Percentiles rank a stretch among this genome's conserved stretches.
Conservation (phyloP, 2,797 vertebrate genomes). For the Muscicapa comitata region DNA sequence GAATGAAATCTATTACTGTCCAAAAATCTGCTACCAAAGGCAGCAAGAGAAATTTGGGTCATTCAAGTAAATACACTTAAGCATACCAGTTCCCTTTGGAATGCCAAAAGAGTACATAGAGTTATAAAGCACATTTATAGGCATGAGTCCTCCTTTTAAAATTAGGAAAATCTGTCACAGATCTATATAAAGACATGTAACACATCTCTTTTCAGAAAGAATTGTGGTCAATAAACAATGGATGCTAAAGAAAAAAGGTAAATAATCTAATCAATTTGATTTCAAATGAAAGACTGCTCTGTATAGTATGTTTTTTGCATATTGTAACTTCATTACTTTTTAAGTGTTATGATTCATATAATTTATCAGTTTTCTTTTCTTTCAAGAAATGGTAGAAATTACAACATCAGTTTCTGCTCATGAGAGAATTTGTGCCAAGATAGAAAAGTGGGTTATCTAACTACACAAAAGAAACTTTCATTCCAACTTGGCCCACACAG, state of each 20-base stretch:
- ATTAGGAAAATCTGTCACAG: background rate
- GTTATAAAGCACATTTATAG: background rate
- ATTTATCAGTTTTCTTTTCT: conserved; percentile 27
- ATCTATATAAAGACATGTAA: background rate
- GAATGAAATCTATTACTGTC: background rate
- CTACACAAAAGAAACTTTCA: background rate
- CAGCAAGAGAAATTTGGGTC: background rate
- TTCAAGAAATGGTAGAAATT: conserved; percentile 56
- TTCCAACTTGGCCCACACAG: background rate
- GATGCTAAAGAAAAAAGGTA: background rate
- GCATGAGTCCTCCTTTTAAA: background rate
- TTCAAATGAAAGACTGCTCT: background rate
- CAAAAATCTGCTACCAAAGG: conserved; percentile 2
- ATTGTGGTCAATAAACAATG: background rate
- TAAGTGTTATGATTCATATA: conserved; percentile 31
- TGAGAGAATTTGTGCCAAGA: conserved; percentile 36
- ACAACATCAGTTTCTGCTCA: background rate
- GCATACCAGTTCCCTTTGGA: background rate
- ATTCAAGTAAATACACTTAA: background rate
- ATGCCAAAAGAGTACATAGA: background rate
- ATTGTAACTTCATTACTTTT: conserved; percentile 20
- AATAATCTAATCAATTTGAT: background rate
- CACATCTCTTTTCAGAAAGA: conserved; percentile 1
- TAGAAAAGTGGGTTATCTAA: background rate
- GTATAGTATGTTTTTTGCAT: background rate